Base-by-base conservation (phyloP, 2,113 vertebrate genomes). In the Neodontobutis hainanensis region DNA sequence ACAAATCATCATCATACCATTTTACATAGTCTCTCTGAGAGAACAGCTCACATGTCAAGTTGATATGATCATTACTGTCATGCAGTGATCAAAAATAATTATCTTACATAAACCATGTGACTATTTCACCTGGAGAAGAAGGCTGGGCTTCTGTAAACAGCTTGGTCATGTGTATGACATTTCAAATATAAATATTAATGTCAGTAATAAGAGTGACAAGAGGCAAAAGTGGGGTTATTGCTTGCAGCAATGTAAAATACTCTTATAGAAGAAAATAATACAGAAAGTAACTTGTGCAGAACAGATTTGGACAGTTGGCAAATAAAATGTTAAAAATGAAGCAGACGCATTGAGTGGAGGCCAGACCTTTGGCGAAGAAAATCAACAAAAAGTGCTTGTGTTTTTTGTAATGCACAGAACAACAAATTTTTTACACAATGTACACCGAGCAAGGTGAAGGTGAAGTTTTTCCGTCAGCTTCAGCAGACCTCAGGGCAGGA, bases 101-200 rank as follows among this genome's bases (percentile, higher is more conserved):
- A 77, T 71, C 70, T 82, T 77, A 83, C 78, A 67, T 65, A 67
- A 55, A 67, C 51, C 40, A 27, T 42, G 71, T 74, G 77, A 81
- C 82, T 72, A 75, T 79, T 78, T 83, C 75, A 87, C 72, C 45
- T 59, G 57, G 75, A 86, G 70, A 73, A 87, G 71, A 87, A 83
- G 78, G 82, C 85, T 83, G 80, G 77, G 82, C 77, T 52, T 84
- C 65, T 87, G 88, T 91, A 92, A 87, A 91, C 90, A 82, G 56
- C 48, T 74, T 70, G 16, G 69, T 61, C 46, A 6, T 53, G 59
- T 70, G 36, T 35, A 63, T 58, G 16, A 50, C 60, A 45, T 53
- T 72, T 80, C 71, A 69, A 71, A 81, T 80, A 86, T 71, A 81
- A 85, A 83, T 70, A 86, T 59, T 16, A 56, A 16, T 15, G 42